phyloP scores from a whole-genome alignment of 2,797 vertebrate genomes.

The Danio aesculapii region DNA sequence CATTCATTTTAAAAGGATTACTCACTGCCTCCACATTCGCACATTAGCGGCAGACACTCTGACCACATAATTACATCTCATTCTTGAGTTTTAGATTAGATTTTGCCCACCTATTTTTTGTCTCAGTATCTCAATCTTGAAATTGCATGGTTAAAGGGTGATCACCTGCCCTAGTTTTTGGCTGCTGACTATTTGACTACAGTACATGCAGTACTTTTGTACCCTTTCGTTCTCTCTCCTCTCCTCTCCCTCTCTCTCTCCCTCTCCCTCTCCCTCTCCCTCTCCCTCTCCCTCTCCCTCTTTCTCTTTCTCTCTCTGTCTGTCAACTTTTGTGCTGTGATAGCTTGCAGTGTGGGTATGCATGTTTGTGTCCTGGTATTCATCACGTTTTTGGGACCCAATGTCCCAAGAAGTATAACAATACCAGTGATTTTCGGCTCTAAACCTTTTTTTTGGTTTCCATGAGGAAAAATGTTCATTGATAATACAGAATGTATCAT shows the following conservation, averaged over 20 bases:
- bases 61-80: too few species aligned
- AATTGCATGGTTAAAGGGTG: neutral
- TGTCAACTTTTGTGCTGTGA: neutral
- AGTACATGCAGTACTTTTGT: neutral
- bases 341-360: conserved; percentile 5
- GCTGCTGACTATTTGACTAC: neutral
- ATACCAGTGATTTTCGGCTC: too few species aligned
- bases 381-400: too few species aligned
- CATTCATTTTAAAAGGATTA: conserved; percentile 30
- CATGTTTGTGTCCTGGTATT: neutral
- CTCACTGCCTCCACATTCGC: conserved; percentile 4
- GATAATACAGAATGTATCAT: too few species aligned
- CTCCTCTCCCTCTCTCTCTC: too few species aligned
- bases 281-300: too few species aligned
- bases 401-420: too few species aligned
- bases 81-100: too few species aligned
- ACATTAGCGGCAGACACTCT: neutral
- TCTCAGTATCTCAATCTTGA: neutral
- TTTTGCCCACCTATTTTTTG: too few species aligned
- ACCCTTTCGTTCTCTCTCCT: neutral
- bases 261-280: too few species aligned
- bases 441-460: too few species aligned
- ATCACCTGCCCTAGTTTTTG: neutral
- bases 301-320: neutral
- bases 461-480: too few species aligned